Base-by-base conservation (phyloP, 2,888 invertebrate species). In the Holacanthella duospinosa region DNA sequence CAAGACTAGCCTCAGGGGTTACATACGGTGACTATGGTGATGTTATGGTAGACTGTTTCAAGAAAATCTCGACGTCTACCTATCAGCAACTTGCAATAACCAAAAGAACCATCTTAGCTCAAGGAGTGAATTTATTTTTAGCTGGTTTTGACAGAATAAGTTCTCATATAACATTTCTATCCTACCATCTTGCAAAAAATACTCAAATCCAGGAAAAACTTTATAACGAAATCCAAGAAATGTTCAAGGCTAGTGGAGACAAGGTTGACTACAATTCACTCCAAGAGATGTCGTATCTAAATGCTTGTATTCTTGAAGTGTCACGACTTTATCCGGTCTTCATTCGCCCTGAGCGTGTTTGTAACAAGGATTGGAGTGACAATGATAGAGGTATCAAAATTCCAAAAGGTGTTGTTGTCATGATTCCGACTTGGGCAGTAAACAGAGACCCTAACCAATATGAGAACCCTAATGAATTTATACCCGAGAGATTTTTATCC, bases 321-420 rank as follows among this genome's bases (percentile, higher is more conserved):
- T 43, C 64, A 2, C 55, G 71, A 25, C 25, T 71, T 2, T 63
- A 63, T 28, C 55, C 68, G 1, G 63, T 65, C 29, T 67, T 71
- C 43, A 59, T 60, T 24, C 58, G 68, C 24, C 53, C 63, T 12
- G 67, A 69, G 44, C 60, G 71, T 19, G 59, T 68, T 29, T 69
- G 69, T 55, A 69, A 67, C 1, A 68, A 67, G 54, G 64, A 66
- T 26, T 71, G 71, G 71, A 61, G 54, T 21, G 64, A 65, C 60
- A 57, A 64, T 16, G 61, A 61, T 27, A 2, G 24, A 24, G 61
- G 61, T 3, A 27, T 61, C 36, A 55, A 16, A 43, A 55, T 61
- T 21, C 28, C 54, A 2, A 48, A 54, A 26, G 70, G 70, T 16
- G 59, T 56, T 27, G n/a, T 36, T 1, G 63, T 68, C n/a, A 59